Evolutionary conservation across 2,797 vertebrate species (phyloP).

Genomic region (Sarcophilus harrisii): DNA sequence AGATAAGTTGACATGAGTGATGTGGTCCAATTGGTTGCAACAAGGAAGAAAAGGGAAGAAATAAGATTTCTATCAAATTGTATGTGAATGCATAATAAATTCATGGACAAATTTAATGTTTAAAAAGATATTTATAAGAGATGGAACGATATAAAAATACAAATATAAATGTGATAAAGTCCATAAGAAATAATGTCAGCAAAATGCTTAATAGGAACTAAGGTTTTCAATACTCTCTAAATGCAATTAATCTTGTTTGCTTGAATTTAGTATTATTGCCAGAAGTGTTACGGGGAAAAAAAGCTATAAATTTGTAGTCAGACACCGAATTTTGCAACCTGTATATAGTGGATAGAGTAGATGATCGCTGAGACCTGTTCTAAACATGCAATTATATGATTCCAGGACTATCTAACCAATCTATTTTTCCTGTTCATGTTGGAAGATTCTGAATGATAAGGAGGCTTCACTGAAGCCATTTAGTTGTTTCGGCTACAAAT

Average conservation of each 20-base stretch:
- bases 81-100: not conserved
- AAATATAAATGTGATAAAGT: not conserved
- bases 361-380: not conserved
- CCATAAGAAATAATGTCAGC: not conserved
- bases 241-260: not conserved
- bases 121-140: not conserved
- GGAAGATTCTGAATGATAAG: slow-evolving; percentile 80
- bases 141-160: not conserved
- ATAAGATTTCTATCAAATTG: not conserved
- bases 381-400: not conserved
- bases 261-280: not conserved
- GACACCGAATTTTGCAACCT: not conserved
- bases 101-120: not conserved
- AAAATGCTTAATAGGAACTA: not conserved
- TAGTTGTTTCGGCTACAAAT: slow-evolving; percentile 75
- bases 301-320: not conserved
- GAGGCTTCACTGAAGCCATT: slow-evolving; percentile 77
- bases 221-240: not conserved
- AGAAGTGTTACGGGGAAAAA: not conserved
- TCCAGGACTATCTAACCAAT: slow-evolving; percentile 1
- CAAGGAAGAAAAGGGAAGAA: not conserved
- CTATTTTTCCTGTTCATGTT: slow-evolving; percentile 69
- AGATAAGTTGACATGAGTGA: not conserved
- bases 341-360: not conserved
- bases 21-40: not conserved